phyloP scores from a whole-genome alignment of 2,113 vertebrate genomes.

The Platycercus adscitus region DNA sequence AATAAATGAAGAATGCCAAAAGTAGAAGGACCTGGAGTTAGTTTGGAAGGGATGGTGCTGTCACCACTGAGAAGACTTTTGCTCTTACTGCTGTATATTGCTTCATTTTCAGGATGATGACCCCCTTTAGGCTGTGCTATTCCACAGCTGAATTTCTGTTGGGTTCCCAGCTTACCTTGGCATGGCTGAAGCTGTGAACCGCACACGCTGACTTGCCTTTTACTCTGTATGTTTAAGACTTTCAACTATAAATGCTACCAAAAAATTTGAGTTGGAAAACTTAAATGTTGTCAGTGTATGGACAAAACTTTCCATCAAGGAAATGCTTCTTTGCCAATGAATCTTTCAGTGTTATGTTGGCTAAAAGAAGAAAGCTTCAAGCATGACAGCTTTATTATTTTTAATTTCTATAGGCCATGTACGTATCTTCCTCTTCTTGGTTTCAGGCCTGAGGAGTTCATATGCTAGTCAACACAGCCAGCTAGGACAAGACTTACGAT shows the following conservation, averaged over 20 bases:
- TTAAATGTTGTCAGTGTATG: not conserved
- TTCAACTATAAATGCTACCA: not conserved
- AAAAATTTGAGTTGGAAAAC: not conserved
- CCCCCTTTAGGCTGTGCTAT: not conserved
- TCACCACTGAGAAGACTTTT: not conserved
- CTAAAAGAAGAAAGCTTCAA: not conserved
- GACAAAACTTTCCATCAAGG: not conserved
- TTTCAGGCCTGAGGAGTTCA: conserved; percentile 88
- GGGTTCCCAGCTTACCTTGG: not conserved
- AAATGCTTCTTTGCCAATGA: not conserved
- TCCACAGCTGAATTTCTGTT: not conserved
- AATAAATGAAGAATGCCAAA: not conserved
- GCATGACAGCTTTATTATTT: not conserved
- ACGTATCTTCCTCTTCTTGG: not conserved
- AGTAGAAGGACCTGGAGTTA: not conserved
- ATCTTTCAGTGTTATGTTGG: not conserved
- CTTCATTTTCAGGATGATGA: not conserved
- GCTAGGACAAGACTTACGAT: conserved; percentile 87
- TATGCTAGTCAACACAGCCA: conserved; percentile 95
- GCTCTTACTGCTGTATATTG: fast-evolving
- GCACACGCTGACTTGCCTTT: not conserved
- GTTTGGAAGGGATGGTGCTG: not conserved
- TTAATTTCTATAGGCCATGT: fast-evolving
- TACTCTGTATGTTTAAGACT: not conserved
- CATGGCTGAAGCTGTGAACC: not conserved